Conservation (phyloP, 2,113 vertebrate species). For the Ochotona curzoniae region DNA sequence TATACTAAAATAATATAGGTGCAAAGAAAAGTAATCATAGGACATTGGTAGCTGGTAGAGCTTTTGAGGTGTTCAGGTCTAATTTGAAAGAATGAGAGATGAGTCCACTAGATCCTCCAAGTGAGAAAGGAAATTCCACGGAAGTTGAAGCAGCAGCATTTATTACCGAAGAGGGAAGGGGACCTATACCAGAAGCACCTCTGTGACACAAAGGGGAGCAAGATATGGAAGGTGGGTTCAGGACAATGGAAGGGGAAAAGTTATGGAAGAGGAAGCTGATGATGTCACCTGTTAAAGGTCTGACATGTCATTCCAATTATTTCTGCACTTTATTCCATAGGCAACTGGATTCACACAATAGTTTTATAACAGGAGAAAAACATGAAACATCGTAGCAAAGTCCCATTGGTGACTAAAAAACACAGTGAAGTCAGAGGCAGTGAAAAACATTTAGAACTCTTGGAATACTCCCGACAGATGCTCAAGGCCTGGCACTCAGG, state of each 20-base stretch:
- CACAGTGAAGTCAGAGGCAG: not conserved
- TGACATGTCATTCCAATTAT: no score
- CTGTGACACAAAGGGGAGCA: not conserved
- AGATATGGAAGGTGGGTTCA: not conserved
- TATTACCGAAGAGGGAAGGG: accelerated
- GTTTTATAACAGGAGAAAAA: not conserved
- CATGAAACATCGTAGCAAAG: not conserved
- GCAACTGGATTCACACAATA: not conserved
- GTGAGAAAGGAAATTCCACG: not conserved
- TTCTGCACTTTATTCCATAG: not conserved
- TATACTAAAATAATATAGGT: not conserved
- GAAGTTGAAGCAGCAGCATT: not conserved
- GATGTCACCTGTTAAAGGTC: not conserved
- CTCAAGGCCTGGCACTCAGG: not conserved
- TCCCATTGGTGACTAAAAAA: not conserved
- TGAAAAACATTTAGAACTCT: not conserved
- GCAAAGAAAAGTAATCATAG: not conserved
- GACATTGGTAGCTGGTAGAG: not conserved
- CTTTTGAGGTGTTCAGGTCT: not conserved
- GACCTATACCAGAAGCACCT: not conserved
- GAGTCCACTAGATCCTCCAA: not conserved
- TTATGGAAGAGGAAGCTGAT: not conserved
- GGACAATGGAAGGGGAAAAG: not conserved
- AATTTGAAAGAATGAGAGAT: not conserved
- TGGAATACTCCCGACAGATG: not conserved